Evolutionary conservation across 2,888 invertebrate genomes (phyloP), one percentile per base, ranked within the genome.

Genomic region (Andrena trimmerana): DNA sequence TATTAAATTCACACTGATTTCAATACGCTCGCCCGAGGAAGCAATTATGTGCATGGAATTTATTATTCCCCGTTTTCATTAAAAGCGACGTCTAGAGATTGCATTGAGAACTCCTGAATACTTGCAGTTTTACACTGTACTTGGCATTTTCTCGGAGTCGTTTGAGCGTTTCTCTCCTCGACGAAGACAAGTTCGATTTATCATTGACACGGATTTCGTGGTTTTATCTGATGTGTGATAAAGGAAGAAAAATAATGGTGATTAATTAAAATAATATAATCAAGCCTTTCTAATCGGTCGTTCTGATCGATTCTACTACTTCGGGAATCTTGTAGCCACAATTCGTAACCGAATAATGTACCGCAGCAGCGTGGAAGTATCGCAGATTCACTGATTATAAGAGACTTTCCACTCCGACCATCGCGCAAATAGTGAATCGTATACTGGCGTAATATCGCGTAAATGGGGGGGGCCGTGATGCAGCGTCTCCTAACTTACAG

Each of bases 1-100:
- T 42, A 74, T 81, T 81, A 68, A 67, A 52, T 48, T 13, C 24
- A 7, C 63, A 72, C 69, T 83, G 77, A 77, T 67, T 83, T 83
- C 68, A 82, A 82, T 77, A 36, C 77, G 60, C 52, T 65, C 65
- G 36, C n/a, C 42, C 42, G 50, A 31, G 59, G 33, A 27, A 50
- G 33, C 27, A 50, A 36, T 31, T 70, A 50, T 78, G 69, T 48
- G 42, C 72, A 65, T 78, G 2, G 48, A 68, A 65, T 74, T 74
- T 68, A 74, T 81, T 76, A 76, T 52, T 48, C 27, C 24, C 13
- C n/a, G 31, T 13, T 48, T 52, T 66, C 20, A 20, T 63, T 36
- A 6, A 33, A 69, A 69, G 69, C 68, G 42, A 57, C 36, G 65
- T 33, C 52, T 7, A 20, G 31, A 50, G 36, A 16, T 2, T 33